Percentiles rank a stretch among this genome's conserved stretches.
phyloP scores from a whole-genome alignment of 2,888 invertebrate species.

The Eilema caniola region DNA sequence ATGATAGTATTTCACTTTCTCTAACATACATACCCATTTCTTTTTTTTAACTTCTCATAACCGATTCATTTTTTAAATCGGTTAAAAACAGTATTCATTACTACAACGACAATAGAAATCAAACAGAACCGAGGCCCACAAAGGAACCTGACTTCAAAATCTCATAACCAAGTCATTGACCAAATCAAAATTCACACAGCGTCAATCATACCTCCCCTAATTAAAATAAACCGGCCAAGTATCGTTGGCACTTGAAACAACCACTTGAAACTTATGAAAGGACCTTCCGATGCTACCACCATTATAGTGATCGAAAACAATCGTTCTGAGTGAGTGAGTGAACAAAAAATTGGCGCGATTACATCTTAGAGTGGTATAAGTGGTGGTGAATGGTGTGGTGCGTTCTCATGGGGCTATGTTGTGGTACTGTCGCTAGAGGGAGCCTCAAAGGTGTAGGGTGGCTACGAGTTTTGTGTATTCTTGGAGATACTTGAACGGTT shows the following conservation, averaged over 20 bases:
- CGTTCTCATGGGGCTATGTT: conserved; percentile 86
- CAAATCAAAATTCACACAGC: conserved; percentile 58
- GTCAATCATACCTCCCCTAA: conserved; percentile 62
- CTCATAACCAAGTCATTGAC: conserved; percentile 28
- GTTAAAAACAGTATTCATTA: conserved; percentile 19
- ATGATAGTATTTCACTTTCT: too few species aligned
- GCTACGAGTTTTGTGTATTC: conserved; percentile 22
- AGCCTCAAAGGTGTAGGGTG: conserved; percentile 64
- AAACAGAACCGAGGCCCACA: conserved; percentile 8
- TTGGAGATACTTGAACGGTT: background rate
- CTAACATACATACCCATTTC: too few species aligned
- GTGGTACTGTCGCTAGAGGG: conserved; percentile 83
- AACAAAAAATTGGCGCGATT: conserved; percentile 85
- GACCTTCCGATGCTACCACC: conserved; percentile 69
- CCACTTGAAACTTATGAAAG: conserved; percentile 73
- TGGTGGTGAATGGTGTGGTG: conserved; percentile 63
- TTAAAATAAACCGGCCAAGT: conserved; percentile 68
- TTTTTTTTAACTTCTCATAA: background rate
- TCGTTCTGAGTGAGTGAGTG: conserved; percentile 67
- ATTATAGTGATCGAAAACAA: conserved; percentile 74
- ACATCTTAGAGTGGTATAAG: conserved; percentile 76
- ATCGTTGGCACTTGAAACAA: conserved; percentile 74
- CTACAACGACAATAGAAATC: conserved; percentile 9
- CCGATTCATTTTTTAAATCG: background rate
- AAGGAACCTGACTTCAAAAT: conserved; percentile 19